Base-by-base conservation (phyloP, 2,113 vertebrate species). In the Oriolus oriolus region DNA sequence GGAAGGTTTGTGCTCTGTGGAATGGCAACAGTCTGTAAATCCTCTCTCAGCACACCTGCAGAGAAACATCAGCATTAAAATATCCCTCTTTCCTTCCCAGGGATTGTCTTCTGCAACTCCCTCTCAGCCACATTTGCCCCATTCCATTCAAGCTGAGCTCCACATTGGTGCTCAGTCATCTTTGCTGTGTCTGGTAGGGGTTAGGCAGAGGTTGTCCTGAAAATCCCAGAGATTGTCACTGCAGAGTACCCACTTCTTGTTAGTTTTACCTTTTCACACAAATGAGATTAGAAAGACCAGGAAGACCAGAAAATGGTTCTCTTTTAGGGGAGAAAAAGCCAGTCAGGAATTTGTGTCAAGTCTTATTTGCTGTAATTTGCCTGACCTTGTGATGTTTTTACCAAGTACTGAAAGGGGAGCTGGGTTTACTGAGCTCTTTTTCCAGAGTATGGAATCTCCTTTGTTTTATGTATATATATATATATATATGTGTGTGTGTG, bases 401-500 rank as follows among this genome's bases (percentile, higher is more conserved):
- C 13, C 80, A 80, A 93, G 45, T 16, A 23, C 33, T 65, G 57
- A 7, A 47, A 95, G 37, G 52, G 37, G 41, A 93, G 6, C 31
- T 75, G 57, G 33, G 35, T 35, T 90, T 69, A 13, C 6, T 33
- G 75, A 64, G 78, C 30, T 1, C 49, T 81, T 87, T 84, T 81
- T 47, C 69, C 89, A 89, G 30, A 42, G 22, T 7, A 10, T 18
- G 65, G 49, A 41, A 63, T 89, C 78, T 89, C 73, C 30, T 73
- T 73, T n/a, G n/a, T 22, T 59, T 70, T 6, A 6, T 30, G 3
- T 35, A 4, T 47, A 4, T 52, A 7, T 63, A 4, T 22, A 3
- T 13, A 1, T 39, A 1, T 52, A 10, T 14, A 22, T 54, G 47
- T n/a, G 13, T 8, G 8, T 16, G 1, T 4, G 0, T 63, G 1